A percentile compares a stretch with the other conserved stretches of the same genome.
Evolutionary conservation across 2,113 vertebrate species (phyloP).

Genomic region (Microtus pennsylvanicus): DNA sequence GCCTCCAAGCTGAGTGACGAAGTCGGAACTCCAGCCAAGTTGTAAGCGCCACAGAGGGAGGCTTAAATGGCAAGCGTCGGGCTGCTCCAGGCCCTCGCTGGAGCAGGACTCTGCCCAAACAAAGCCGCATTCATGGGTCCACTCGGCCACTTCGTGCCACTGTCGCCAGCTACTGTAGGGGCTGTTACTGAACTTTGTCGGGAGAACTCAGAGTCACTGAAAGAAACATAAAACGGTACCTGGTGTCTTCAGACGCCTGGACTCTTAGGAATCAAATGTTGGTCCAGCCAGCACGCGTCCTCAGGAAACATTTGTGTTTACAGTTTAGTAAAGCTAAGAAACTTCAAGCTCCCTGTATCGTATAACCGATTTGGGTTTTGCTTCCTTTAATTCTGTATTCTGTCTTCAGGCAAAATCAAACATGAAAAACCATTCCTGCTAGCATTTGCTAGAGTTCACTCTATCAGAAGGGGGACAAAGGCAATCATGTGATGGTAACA

Average conservation of each 20-base stretch:
- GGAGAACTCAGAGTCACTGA: constrained; percentile 29
- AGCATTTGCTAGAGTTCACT: not conserved
- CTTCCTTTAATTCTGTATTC: not conserved
- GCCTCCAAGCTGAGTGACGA: not conserved
- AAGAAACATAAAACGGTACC: constrained; percentile 17
- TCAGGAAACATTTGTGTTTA: constrained; percentile 29
- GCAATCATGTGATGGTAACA: not conserved
- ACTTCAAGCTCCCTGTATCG: constrained; percentile 1
- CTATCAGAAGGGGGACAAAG: not conserved
- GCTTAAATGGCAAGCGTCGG: constrained; percentile 78
- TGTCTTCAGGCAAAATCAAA: not conserved
- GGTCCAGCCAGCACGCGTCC: not conserved
- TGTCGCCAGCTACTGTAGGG: constrained; percentile 26
- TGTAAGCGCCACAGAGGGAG: constrained; percentile 72
- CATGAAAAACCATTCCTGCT: constrained; percentile 2
- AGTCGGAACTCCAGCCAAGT: constrained; percentile 61
- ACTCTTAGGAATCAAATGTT: constrained; percentile 20
- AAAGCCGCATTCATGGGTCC: constrained; percentile 80
- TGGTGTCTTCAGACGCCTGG: not conserved
- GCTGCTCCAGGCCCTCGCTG: constrained; percentile 32
- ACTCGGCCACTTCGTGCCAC: constrained; percentile 55
- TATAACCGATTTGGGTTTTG: not conserved
- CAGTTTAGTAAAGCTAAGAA: constrained; percentile 17
- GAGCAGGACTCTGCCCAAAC: constrained; percentile 47
- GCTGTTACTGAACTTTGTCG: constrained; percentile 22